Evolutionary conservation across 23 tunicate genomes (phyloP).

Genomic region (Trididemnum nubilum): DNA sequence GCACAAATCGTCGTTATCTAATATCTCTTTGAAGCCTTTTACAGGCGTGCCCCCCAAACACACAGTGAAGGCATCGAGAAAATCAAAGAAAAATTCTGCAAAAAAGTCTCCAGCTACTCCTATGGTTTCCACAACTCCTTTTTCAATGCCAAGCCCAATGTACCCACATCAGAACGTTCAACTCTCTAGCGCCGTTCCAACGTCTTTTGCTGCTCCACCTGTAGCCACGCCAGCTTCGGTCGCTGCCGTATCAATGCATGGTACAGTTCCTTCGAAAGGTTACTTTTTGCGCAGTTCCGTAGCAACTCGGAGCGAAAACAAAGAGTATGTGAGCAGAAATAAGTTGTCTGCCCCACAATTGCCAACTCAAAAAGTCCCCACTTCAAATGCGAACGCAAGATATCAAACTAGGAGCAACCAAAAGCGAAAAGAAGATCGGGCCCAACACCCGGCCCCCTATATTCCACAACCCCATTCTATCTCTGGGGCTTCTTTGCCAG

Average conservation of each 20-base stretch:
- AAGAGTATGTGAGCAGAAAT: neutral
- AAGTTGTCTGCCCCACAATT: neutral
- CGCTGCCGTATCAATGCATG: neutral
- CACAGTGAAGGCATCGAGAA: conserved; percentile 8
- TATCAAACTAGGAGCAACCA: conserved; percentile 79
- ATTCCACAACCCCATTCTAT: too few species aligned
- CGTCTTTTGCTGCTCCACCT: neutral
- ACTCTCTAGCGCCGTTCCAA: neutral
- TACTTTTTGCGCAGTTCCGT: conserved; percentile 71
- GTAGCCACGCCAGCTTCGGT: conserved; percentile 15
- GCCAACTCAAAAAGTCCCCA: neutral
- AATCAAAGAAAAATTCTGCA: conserved; percentile 20
- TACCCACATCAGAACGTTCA: neutral
- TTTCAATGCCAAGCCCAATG: neutral
- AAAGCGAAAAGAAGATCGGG: conserved; percentile 37
- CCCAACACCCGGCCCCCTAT: neutral
- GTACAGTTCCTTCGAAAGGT: neutral
- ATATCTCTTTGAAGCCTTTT: neutral
- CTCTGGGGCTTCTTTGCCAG: neutral
- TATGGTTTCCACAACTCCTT: neutral
- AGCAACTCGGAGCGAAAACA: neutral
- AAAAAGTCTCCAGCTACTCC: conserved; percentile 28
- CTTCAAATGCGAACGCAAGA: conserved; percentile 14
- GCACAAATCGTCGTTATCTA: neutral
- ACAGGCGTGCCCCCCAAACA: conserved; percentile 25